Base-by-base conservation (phyloP, 2,888 invertebrate genomes). In the Silvanus unidentatus region DNA sequence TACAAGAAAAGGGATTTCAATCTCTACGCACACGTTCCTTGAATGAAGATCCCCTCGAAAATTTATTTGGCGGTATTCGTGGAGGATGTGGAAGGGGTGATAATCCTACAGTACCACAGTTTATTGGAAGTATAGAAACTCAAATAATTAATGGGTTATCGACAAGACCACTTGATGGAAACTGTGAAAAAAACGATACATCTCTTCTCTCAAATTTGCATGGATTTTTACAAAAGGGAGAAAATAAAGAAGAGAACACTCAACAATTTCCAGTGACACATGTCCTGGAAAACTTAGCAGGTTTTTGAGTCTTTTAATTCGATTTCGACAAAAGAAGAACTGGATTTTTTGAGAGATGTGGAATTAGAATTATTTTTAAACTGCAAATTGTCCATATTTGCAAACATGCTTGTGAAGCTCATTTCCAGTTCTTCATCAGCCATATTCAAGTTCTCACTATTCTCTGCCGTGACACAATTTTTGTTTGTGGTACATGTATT, bases 31-130 rank as follows among this genome's bases (percentile, higher is more conserved):
- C 32, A 39, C 15, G 32, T 2, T 11, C 10, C 1, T 6, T 29
- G 3, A 39, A 15, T 9, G 39, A 43, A 38, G 39, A 39, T 43
- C 16, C 40, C 22, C 4, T 41, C 5, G 22, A 42, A 40, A 51
- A 51, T 39, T 34, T 51, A 13, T 51, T 52, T 40, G 49, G 44
- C 9, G 35, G 37, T 28, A 41, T 51, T 43, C 38, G 49, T 27
- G 35, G 37, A 28, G 43, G 49, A n/a, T 49, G 51, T 43, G 51
- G 51, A 5, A 40, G 36, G 12, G 43, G 43, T 16, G 51, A 51
- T n/a, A 50, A 50, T 30, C 48, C 46, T 13, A 48, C 48, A 14
- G 42, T 29, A 11, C 5, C 22, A 2, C 50, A 46, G 16, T 50
- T 50, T 32, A 13, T 43, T 8, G 30, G 37, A 8, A 16, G 16